Conservation (phyloP, 2,797 vertebrate genomes). For the Sebastes elongatus region DNA sequence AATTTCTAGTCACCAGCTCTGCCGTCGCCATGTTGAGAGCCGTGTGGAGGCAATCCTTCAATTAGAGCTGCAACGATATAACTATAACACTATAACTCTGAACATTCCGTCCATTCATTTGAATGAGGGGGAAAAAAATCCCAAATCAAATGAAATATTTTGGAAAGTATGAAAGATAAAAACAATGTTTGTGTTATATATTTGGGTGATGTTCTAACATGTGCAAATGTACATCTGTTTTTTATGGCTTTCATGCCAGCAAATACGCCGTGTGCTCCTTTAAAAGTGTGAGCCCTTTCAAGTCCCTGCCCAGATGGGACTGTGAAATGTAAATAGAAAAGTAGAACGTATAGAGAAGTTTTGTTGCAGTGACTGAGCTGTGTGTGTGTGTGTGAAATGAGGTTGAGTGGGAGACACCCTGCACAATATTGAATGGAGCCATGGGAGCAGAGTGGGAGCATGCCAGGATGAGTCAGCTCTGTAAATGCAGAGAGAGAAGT, state of each 20-base stretch:
- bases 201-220: neutral
- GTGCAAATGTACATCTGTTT: constrained; percentile 6
- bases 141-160: neutral
- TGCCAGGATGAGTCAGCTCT: constrained; percentile 57
- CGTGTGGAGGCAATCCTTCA: neutral
- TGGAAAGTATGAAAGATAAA: neutral
- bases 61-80: neutral
- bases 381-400: constrained; percentile 44
- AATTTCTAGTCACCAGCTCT: neutral
- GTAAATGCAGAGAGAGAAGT: constrained; percentile 37
- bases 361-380: constrained; percentile 26
- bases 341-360: constrained; percentile 13
- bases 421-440: constrained; percentile 57
- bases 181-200: neutral
- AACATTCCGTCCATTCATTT: neutral
- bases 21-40: neutral
- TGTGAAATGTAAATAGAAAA: constrained; percentile 37
- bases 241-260: neutral
- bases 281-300: constrained; percentile 1
- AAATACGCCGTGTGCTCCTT: constrained; percentile 12
- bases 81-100: too few relatives aligned
- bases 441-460: constrained; percentile 43
- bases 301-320: constrained; percentile 1
- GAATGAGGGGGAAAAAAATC: neutral
- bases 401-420: constrained; percentile 46